Evolutionary conservation across 2,888 invertebrate species (phyloP), one percentile per base, ranked within the genome.

Genomic region (Macrosoma leucophasiata): DNA sequence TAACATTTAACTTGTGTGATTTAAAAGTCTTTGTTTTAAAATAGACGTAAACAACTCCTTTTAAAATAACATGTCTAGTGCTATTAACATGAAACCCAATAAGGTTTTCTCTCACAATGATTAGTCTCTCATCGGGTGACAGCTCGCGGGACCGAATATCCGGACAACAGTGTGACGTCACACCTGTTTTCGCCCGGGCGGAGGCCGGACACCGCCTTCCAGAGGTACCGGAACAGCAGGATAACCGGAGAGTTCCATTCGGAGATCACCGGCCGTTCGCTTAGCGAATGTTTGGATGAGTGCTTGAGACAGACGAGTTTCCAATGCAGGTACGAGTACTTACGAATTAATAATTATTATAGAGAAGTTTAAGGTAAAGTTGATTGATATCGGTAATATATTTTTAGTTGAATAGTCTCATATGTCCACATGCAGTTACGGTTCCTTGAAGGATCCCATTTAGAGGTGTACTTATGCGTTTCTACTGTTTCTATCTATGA

Each of bases 211-310:
- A 95, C 95, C 6, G 95, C 96, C 33, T 95, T 96, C 85, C 92
- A 93, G 68, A 84, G 95, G 41, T 94, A 94, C 78, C 86, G 95
- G 50, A 94, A 94, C 75, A 94, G 93, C 55, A 86, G 94, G 39
- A 87, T 96, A 23, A 93, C 94, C 33, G 94, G 94, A 3, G 94
- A 95, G 73, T 94, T 93, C 70, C 94, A 94, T 68, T 94, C 94
- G 4, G 95, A 95, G 77, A 94, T 95, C 57, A 94, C 93, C 3
- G 94, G 94, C 26, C 86, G 94, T 41, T 93, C 95, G 8, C 81
- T 96, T 40, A 95, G 94, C 74, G 95, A 96, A 72, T 96, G 96
- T 62, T 72, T 96, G 55, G 95, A 95, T 66, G 95, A 95, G 64
- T 96, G 96, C 64, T 84, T 95, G 45, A 85, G 95, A 44, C 95